Conservation (phyloP, 2,113 vertebrate species). For the Brachirus orientalis region DNA sequence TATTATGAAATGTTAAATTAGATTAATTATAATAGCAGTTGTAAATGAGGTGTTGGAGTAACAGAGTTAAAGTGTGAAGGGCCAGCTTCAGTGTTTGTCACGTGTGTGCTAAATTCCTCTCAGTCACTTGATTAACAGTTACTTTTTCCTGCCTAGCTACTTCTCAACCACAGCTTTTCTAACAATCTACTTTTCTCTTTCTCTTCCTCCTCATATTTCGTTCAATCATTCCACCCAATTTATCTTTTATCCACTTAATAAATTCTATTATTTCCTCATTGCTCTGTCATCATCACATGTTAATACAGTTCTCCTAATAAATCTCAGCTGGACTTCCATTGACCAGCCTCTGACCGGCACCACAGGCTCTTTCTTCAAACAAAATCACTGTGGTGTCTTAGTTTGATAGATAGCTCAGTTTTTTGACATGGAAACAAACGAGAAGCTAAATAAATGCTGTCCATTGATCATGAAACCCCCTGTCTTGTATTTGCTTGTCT, state of each 20-base stretch:
- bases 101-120: no score
- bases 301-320: slow-evolving; percentile 79
- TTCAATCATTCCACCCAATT: slow-evolving; percentile 9
- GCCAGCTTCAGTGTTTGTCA: no score
- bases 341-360: slow-evolving; percentile 52
- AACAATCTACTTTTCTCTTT: slow-evolving; percentile 43
- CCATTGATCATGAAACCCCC: slow-evolving; percentile 12
- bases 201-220: slow-evolving; percentile 12
- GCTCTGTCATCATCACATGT: not conserved
- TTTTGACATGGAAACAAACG: not conserved
- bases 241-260: not conserved
- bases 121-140: not conserved
- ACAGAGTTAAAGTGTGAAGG: no score
- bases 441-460: slow-evolving; percentile 4
- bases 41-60: no score
- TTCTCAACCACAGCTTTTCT: slow-evolving; percentile 19
- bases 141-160: not conserved
- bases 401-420: slow-evolving; percentile 15
- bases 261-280: slow-evolving; percentile 1
- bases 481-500: slow-evolving; percentile 26
- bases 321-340: slow-evolving; percentile 76
- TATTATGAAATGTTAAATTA: no score
- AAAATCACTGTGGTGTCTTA: slow-evolving; percentile 22
- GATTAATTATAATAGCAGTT: no score
- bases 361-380: slow-evolving; percentile 12